Evolutionary conservation across 1,140 invertebrate genomes (phyloP).

Genomic region (Spodoptera frugiperda): DNA sequence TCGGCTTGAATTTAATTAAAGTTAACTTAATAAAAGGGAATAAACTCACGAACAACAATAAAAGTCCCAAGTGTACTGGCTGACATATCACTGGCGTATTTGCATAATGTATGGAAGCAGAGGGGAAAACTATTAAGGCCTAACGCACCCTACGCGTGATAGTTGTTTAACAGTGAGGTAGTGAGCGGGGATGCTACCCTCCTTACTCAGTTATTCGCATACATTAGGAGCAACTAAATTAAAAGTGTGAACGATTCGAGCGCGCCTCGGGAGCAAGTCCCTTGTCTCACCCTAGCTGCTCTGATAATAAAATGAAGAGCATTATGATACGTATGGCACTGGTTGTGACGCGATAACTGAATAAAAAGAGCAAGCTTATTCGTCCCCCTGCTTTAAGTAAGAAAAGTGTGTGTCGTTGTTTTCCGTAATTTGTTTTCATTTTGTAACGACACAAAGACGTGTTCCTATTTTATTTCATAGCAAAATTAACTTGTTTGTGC

Average conservation of each 20-base stretch:
- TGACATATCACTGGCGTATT: conserved; percentile 84
- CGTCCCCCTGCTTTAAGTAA: conserved; percentile 65
- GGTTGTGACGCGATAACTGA: conserved; percentile 72
- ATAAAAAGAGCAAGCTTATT: conserved; percentile 71
- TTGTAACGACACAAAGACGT: conserved; percentile 13
- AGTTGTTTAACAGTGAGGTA: conserved; percentile 79
- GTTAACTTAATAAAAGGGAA: conserved; percentile 83
- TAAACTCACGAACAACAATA: conserved; percentile 82
- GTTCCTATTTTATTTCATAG: conserved; percentile 3
- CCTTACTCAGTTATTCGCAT: conserved; percentile 79
- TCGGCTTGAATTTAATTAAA: conserved; percentile 84
- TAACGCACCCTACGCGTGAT: conserved; percentile 75
- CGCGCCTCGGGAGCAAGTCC: conserved; percentile 65
- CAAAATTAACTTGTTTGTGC: neutral
- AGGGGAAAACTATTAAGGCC: conserved; percentile 83
- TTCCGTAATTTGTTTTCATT: conserved; percentile 43
- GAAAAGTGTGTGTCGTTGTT: conserved; percentile 58
- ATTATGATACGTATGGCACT: conserved; percentile 78
- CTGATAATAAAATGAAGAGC: conserved; percentile 78
- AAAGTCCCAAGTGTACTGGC: conserved; percentile 80
- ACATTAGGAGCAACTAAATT: conserved; percentile 84
- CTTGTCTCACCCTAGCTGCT: conserved; percentile 58
- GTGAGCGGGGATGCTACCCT: conserved; percentile 59
- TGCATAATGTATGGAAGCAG: conserved; percentile 83
- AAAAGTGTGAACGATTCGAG: conserved; percentile 81